Conservation (phyloP, 1,140 invertebrate genomes). For the Temnothorax nylanderi region DNA sequence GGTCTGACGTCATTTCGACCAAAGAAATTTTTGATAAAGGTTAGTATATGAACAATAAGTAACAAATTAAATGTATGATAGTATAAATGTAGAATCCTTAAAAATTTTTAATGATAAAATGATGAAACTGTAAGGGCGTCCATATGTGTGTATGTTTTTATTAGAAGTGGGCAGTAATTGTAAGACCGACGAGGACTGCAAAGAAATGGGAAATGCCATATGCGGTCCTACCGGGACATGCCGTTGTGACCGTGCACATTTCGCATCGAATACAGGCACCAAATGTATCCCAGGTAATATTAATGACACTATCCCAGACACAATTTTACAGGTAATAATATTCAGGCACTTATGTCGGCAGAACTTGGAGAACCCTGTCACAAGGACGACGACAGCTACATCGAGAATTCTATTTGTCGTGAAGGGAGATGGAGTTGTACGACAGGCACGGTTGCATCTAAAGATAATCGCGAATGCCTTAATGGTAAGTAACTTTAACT, state of each 20-base stretch:
- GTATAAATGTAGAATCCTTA: background rate
- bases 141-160: background rate
- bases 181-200: slow-evolving; percentile 57
- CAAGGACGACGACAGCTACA: background rate
- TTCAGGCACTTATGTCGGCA: slow-evolving; percentile 30
- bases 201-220: slow-evolving; percentile 29
- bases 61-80: background rate
- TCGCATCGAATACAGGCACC: background rate
- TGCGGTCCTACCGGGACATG: slow-evolving; percentile 65
- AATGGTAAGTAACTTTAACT: slow-evolving; percentile 67
- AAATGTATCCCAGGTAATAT: slow-evolving; percentile 73
- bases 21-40: background rate
- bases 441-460: slow-evolving; percentile 40
- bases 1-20: background rate
- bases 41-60: background rate
- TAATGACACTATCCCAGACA: background rate
- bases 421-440: slow-evolving; percentile 71
- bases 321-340: background rate
- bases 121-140: background rate
- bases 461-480: slow-evolving; percentile 69
- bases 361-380: slow-evolving; percentile 75
- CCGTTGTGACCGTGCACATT: slow-evolving; percentile 69
- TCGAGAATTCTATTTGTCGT: slow-evolving; percentile 67
- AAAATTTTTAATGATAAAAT: background rate
- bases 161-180: slow-evolving; percentile 47